Base-by-base conservation (phyloP, 1,140 invertebrate species). In the Homalodisca vitripennis region DNA sequence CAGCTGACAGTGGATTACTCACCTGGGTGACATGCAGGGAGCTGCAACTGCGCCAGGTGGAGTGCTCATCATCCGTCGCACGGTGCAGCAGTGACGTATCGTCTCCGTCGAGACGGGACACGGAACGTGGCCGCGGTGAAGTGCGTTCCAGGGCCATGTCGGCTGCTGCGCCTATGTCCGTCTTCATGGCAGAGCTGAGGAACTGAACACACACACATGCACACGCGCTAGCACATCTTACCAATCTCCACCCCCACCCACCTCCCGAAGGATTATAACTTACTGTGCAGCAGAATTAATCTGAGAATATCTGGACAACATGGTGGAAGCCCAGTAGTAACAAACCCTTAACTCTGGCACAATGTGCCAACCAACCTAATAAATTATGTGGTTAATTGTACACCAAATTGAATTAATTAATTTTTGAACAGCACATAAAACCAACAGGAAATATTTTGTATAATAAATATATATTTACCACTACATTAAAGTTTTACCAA, bases 171-270 rank as follows among this genome's bases (percentile, higher is more conserved):
- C 85, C 84, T 79, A 92, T 84, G 82, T 92, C 90, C 74, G 89
- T 91, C 86, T 92, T 92, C 83, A 93, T 83, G 71, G 89, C 87
- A 77, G 89, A 87, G 77, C 86, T 89, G 84, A 94, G 84, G 78
- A 94, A 70, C 71, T 74, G 66, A 62, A 68, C 34, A 70, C 48
- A 70, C 68, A 66, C 55, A 63, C 57, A 69, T 41, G 67, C 67
- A 69, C 46, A 67, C 46, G 30, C 46, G 20, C 57, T 62, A 3
- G 13, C 29, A n/a, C 12, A 24, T 20, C 62, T 64, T 22, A n/a
- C 27, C 29, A 64, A 32, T n/a, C 31, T 64, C 12, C 22, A 32
- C 62, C 27, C 30, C 31, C 62, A 31, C n/a, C n/a, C n/a, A n/a
- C n/a, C n/a, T n/a, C n/a, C n/a, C n/a, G n/a, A n/a, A n/a, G n/a